phyloP scores from a whole-genome alignment of 2,113 vertebrate genomes.

The Oenanthe oenanthe region DNA sequence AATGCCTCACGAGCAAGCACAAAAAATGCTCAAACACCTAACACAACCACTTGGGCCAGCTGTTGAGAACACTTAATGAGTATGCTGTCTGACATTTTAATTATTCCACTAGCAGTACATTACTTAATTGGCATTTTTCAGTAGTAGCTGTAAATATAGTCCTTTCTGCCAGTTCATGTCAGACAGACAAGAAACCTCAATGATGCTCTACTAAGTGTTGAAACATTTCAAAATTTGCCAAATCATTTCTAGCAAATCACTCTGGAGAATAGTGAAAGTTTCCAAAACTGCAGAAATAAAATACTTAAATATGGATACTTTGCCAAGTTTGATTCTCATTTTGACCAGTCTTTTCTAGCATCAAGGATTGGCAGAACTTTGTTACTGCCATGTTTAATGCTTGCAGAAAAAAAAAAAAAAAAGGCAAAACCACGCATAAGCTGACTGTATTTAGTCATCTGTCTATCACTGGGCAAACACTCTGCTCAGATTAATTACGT shows the following conservation, averaged over 20 bases:
- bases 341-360: not conserved
- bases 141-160: not conserved
- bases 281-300: not conserved
- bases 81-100: not conserved
- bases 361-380: not conserved
- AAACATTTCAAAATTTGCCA: not conserved
- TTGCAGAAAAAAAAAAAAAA: not conserved
- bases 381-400: not conserved
- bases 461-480: conserved; percentile 28
- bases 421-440: not conserved
- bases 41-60: not conserved
- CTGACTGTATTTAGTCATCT: conserved; percentile 14
- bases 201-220: not conserved
- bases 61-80: conserved; percentile 2
- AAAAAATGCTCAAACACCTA: not conserved
- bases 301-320: not conserved
- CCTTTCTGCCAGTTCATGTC: not conserved
- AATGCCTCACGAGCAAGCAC: not conserved
- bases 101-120: not conserved
- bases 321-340: not conserved
- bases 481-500: conserved; percentile 38
- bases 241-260: not conserved
- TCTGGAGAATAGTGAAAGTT: not conserved
- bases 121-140: conserved; percentile 11
- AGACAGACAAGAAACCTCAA: not conserved